Evolutionary conservation across 2,113 vertebrate genomes (phyloP), one percentile per base, ranked within the genome.

Genomic region (Gadus macrocephalus): DNA sequence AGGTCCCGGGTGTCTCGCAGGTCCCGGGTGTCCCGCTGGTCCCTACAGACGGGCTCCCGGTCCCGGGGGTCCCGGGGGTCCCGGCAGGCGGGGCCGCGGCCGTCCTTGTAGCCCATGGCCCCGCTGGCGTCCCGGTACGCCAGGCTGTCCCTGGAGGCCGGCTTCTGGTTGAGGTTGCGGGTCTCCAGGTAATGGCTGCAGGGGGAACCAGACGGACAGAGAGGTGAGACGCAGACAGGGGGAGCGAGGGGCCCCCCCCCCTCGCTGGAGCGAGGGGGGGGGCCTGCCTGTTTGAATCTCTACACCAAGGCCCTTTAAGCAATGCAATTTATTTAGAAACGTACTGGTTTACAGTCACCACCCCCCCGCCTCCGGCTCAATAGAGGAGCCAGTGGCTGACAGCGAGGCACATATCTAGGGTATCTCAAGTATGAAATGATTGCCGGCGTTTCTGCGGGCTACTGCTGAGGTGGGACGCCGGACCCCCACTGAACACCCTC

Each of bases 111-210:
- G 25, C 25, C 25, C 25, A 25, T 25, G 25, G 85, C 91, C 83
- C 91, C 86, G 81, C 91, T 92, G 82, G 84, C 89, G 53, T 92
- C 93, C 77, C 91, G 75, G 67, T 49, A 49, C 42, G 89, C 89
- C 89, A 89, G 88, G 72, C 89, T 86, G 71, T 93, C 91, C 86
- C 89, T 90, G 78, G 86, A 89, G 73, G 94, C 93, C 90, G 93
- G 71, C 5, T 84, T 92, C 82, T 78, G 83, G 77, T 90, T 92
- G 69, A 87, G 77, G 74, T 72, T 88, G 53, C 81, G 83, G 22
- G 77, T 79, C 77, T 91, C 91, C 69, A 93, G 78, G 68, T 82
- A 91, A 65, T 91, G 90, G 69, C 91, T 93, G 66, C 16, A 75
- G 62, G 38, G 3, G 71, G 73, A 3, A 69, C 65, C 27, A 25